Percentiles rank a stretch among this genome's conserved stretches.
These are phyloP conservation scores for Mohoua ochrocephala DNA, from an alignment of 2,113 vertebrate species.

Conservation along the genomic window DNA sequence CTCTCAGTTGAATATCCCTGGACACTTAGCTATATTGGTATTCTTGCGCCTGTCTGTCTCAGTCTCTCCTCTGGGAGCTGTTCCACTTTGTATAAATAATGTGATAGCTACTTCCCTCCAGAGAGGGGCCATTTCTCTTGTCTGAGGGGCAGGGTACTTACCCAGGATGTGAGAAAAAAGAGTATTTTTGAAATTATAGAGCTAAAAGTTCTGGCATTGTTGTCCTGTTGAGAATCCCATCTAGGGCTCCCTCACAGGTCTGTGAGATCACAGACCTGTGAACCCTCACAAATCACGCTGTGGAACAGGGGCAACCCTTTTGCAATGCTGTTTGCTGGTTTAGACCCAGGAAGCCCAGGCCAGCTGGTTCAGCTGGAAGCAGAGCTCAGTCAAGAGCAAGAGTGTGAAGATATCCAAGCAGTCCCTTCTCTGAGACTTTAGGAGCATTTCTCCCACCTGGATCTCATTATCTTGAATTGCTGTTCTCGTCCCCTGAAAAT, in stretches of 20 bases:
- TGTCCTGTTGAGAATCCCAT: not conserved
- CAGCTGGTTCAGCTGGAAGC: not conserved
- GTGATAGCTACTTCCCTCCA: not conserved
- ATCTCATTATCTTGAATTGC: not conserved
- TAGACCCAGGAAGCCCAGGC: not conserved
- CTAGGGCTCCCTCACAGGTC: not conserved
- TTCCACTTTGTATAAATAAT: constrained; percentile 28
- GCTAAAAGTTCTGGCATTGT: not conserved
- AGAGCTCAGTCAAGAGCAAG: not conserved
- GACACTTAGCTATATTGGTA: not conserved
- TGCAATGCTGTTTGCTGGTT: not conserved
- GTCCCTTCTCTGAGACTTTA: not conserved
- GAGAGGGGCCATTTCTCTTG: not conserved
- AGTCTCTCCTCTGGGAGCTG: not conserved
- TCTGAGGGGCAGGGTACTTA: not conserved
- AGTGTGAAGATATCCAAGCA: not conserved
- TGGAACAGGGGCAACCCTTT: not conserved
- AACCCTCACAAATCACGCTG: not conserved
- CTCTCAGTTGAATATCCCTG: not conserved
- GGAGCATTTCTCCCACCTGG: not conserved
- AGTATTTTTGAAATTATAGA: not conserved
- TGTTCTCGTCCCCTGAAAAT: not conserved
- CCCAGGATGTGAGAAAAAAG: not conserved
- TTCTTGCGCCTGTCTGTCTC: not conserved
- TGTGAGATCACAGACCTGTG: not conserved